These are phyloP conservation scores for Rotaria sp. DNA, from an alignment of 2,888 invertebrate species.

Conservation along the genomic window DNA sequence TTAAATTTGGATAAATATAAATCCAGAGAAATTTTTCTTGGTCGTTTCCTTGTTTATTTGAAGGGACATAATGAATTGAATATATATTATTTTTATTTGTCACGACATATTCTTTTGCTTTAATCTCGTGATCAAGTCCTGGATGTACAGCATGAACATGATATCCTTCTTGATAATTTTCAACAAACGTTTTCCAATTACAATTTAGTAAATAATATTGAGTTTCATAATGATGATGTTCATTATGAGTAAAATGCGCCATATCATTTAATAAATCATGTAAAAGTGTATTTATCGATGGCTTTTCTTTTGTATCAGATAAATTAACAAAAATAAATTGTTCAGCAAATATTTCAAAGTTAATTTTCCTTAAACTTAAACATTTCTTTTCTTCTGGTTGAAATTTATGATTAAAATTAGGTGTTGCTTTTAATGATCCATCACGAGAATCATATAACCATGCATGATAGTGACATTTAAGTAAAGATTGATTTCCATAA, in stretches of 20 bases:
- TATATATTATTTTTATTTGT: not conserved
- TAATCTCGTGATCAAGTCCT: not conserved
- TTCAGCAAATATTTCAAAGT: not conserved
- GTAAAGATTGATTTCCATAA: not conserved
- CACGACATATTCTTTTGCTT: not conserved
- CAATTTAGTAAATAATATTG: not conserved
- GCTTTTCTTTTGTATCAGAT: not conserved
- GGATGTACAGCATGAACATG: not conserved
- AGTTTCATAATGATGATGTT: not conserved
- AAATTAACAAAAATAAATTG: not conserved
- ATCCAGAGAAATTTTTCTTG: not conserved
- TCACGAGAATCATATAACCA: not conserved
- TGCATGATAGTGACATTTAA: not conserved
- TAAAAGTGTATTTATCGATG: not conserved
- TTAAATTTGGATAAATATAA: not conserved
- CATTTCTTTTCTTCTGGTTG: not conserved
- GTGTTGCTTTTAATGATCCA: not conserved
- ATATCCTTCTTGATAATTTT: conserved; percentile 16
- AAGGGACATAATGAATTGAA: not conserved
- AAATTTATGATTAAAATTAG: not conserved
- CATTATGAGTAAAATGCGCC: not conserved
- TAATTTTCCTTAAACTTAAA: not conserved
- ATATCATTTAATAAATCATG: not conserved
- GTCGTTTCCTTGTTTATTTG: not conserved
- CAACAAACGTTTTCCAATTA: not conserved